Evolutionary conservation across 1,140 invertebrate species (phyloP).

Genomic region (Zaprionus taronus): DNA sequence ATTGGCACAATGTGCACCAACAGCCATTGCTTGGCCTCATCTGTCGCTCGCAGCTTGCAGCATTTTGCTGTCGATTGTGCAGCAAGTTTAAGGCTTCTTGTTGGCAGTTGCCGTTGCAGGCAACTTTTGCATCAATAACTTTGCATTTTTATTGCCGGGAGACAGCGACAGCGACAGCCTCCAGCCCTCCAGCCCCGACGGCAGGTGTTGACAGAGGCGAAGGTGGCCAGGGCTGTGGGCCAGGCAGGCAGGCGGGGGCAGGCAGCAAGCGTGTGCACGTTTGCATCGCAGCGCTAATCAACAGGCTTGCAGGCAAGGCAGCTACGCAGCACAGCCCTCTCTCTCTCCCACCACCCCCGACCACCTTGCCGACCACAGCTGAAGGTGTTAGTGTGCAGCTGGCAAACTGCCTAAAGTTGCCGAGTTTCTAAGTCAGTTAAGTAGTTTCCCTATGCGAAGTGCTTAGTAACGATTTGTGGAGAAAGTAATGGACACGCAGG

Average conservation of each 20-base stretch:
- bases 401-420: neutral
- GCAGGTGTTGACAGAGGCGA: slow-evolving; percentile 12
- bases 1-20: neutral
- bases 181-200: neutral
- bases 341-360: neutral
- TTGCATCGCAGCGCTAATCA: slow-evolving; percentile 35
- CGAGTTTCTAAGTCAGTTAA: neutral
- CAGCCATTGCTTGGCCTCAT: neutral
- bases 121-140: slow-evolving; percentile 68
- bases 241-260: neutral
- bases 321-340: neutral
- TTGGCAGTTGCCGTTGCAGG: slow-evolving; percentile 13
- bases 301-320: slow-evolving; percentile 28
- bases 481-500: neutral
- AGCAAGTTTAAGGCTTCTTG: slow-evolving; percentile 6
- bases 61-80: slow-evolving; percentile 4
- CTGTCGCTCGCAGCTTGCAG: slow-evolving; percentile 3
- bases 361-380: neutral
- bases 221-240: neutral
- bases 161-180: neutral
- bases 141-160: slow-evolving; percentile 49
- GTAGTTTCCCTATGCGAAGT: neutral
- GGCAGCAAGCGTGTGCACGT: neutral
- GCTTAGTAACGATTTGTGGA: neutral
- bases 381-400: neutral